Conservation (phyloP, 2,888 invertebrate species). For the Agriotes lineatus region DNA sequence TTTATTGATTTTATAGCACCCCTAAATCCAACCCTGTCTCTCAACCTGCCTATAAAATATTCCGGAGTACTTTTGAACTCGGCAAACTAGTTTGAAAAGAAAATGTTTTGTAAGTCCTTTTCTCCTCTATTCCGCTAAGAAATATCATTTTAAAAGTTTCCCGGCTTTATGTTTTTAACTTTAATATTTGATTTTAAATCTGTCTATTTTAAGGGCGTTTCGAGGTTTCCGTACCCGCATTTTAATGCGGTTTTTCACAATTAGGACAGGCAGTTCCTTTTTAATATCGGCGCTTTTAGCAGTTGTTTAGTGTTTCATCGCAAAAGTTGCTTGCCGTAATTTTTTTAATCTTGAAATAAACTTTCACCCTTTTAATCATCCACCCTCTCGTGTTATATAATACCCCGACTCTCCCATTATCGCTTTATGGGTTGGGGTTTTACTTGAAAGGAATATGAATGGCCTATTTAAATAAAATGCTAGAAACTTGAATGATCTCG, state of each 20-base stretch:
- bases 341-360: constrained; percentile 29
- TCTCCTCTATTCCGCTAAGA: constrained; percentile 34
- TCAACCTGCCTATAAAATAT: constrained; percentile 49
- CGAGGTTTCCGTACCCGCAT: background rate
- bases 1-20: constrained; percentile 42
- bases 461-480: constrained; percentile 18
- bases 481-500: background rate
- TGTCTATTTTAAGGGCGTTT: constrained; percentile 22
- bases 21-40: constrained; percentile 47
- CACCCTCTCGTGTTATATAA: constrained; percentile 27
- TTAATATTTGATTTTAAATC: constrained; percentile 39
- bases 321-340: background rate
- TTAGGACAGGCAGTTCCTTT: constrained; percentile 9
- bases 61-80: constrained; percentile 49
- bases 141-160: constrained; percentile 43
- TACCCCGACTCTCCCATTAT: constrained; percentile 25
- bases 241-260: constrained; percentile 8
- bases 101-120: constrained; percentile 44
- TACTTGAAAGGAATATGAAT: constrained; percentile 29
- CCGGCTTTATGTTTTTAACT: constrained; percentile 36
- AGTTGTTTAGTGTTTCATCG: constrained; percentile 17
- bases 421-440: constrained; percentile 26
- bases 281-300: constrained; percentile 15
- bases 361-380: constrained; percentile 28
- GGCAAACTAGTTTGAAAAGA: constrained; percentile 53